Percentiles rank a stretch among this genome's conserved stretches.
These are phyloP conservation scores for Boloria selene DNA, from an alignment of 2,888 invertebrate genomes.

Conservation along the genomic window DNA sequence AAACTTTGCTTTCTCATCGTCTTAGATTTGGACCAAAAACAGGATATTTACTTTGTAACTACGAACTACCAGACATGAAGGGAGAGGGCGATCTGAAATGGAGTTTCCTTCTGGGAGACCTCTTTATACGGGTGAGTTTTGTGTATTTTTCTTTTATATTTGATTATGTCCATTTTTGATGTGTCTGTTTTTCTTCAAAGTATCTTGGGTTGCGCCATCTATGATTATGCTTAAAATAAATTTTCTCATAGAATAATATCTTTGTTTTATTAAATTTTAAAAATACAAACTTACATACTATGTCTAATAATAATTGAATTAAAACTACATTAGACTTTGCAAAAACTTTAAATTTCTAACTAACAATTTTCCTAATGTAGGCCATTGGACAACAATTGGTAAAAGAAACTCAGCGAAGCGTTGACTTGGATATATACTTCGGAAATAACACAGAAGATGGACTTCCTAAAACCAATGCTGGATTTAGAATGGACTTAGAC, in stretches of 20 bases:
- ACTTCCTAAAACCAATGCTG: slow-evolving; percentile 63
- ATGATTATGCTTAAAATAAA: too few relatives aligned
- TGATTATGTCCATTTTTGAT: too few relatives aligned
- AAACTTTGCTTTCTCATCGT: background rate
- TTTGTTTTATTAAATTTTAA: too few relatives aligned
- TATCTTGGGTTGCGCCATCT: too few relatives aligned
- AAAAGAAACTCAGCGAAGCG: slow-evolving; percentile 61
- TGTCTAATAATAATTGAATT: background rate
- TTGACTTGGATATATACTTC: slow-evolving; percentile 74
- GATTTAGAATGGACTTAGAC: slow-evolving; percentile 76
- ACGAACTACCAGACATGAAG: slow-evolving; percentile 72
- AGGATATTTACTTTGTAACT: slow-evolving; percentile 71
- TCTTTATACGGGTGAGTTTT: slow-evolving; percentile 66
- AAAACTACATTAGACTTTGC: background rate
- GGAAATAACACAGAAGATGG: slow-evolving; percentile 64
- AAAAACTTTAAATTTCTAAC: background rate
- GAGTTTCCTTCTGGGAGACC: slow-evolving; percentile 72
- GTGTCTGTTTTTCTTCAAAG: too few relatives aligned
- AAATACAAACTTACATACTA: background rate
- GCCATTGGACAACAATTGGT: slow-evolving; percentile 71
- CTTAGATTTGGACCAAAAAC: slow-evolving; percentile 72
- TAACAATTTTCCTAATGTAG: slow-evolving; percentile 44
- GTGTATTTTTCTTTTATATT: background rate
- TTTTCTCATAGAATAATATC: too few relatives aligned
- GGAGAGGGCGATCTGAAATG: slow-evolving; percentile 75